Evolutionary conservation across 2,888 invertebrate species (phyloP).

Genomic region (Diogma glabrata): DNA sequence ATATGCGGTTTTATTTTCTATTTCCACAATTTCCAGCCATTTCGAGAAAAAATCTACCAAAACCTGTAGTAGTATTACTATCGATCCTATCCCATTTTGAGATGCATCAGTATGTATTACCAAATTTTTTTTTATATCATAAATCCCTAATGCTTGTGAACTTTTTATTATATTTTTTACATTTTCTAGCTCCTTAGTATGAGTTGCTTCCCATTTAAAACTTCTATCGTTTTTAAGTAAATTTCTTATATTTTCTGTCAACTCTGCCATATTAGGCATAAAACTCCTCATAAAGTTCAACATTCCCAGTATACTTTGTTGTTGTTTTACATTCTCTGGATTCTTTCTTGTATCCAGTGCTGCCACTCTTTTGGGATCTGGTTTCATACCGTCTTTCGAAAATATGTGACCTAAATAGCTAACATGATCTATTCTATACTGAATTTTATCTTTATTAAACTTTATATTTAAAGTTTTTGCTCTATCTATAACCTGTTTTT

Average conservation of each 20-base stretch:
- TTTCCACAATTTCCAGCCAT: not conserved
- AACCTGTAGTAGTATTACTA: too few relatives aligned
- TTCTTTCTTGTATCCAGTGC: not conserved
- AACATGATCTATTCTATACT: slow-evolving; percentile 18
- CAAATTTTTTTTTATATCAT: too few relatives aligned
- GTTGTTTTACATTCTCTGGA: not conserved
- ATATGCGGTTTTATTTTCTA: slow-evolving; percentile 4
- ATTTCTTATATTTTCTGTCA: not conserved
- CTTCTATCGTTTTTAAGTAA: not conserved
- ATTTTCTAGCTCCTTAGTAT: not conserved
- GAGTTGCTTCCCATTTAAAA: not conserved
- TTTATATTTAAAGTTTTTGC: slow-evolving; percentile 20
- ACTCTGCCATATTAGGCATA: too few relatives aligned
- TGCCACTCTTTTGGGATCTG: not conserved
- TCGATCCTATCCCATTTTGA: too few relatives aligned
- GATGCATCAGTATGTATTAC: too few relatives aligned
- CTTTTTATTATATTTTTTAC: not conserved
- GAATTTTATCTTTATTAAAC: too few relatives aligned
- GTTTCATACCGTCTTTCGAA: not conserved
- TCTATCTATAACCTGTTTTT: slow-evolving; percentile 21
- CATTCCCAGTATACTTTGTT: not conserved
- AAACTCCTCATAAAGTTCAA: not conserved
- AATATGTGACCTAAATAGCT: slow-evolving; percentile 22
- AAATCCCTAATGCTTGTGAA: too few relatives aligned
- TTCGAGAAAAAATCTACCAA: not conserved